Base-by-base conservation (phyloP, 1,140 invertebrate species). In the Glomeris maerens region DNA sequence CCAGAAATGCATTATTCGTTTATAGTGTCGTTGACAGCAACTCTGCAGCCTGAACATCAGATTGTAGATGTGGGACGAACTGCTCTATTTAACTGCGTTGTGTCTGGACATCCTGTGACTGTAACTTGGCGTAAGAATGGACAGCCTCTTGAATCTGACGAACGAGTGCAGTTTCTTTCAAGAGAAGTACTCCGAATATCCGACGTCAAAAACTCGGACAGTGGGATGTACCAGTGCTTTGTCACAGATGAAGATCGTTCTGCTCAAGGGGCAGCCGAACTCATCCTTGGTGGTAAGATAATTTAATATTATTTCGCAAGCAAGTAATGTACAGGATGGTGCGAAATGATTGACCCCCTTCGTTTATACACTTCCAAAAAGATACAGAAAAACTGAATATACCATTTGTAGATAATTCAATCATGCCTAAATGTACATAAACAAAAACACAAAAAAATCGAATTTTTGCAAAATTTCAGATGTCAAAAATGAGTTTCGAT, bases 181-280 rank as follows among this genome's bases (percentile, higher is more conserved):
- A 69, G 28, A 14, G 73, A 72, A 52, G 66, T 72, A 45, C 71
- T 84, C 52, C 74, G 73, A 57, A 77, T 91, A 56, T 73, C 75
- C 25, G 74, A 78, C 7, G 73, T 87, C 14, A 77, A 78, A 22
- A 78, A 79, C 53, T 77, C 82, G 45, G 85, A 90, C 64, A 74
- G 81, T 52, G 87, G 87, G 2, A 81, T 89, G 74, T 94, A 91
- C 68, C 87, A 90, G 57, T 95, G 90, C 64, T 81, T 88, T 54
- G 85, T 83, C 2, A 80, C 76, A 55, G 86, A 88, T 57, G 80
- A 85, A 50, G 82, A 79, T 64, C 83, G 89, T 60, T 84, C 89
- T 69, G 81, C 80, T 20, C 83, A 88, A 62, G 83, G 83, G 0
- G 80, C 79, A 10, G 78, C 84, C 1, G 83, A 89, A 62, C 72